Percentiles rank a stretch among this genome's conserved stretches.
These are phyloP conservation scores for Sturnira hondurensis DNA, from an alignment of 2,113 vertebrate species.

Conservation along the genomic window DNA sequence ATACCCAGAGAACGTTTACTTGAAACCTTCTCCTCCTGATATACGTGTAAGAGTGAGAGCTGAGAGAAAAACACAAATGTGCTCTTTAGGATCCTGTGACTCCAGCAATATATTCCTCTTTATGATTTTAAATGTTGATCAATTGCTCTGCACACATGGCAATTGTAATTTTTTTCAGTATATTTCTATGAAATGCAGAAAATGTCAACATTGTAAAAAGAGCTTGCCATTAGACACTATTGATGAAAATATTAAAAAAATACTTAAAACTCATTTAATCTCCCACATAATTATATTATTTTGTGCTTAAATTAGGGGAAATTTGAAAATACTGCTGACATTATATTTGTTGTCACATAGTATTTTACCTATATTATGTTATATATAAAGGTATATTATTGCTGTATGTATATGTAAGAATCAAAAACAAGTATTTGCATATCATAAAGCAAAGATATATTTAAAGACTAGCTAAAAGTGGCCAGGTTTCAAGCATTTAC, in stretches of 20 bases:
- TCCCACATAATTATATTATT: not conserved
- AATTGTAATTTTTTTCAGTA: constrained; percentile 58
- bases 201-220: constrained; percentile 34
- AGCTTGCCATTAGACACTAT: constrained; percentile 39
- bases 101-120: constrained; percentile 41
- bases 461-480: not conserved
- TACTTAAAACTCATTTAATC: constrained; percentile 29
- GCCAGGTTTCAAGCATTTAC: constrained; percentile 74
- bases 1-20: constrained; percentile 57
- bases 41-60: constrained; percentile 38
- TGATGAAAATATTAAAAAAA: not conserved
- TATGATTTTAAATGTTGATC: constrained; percentile 73
- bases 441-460: not conserved
- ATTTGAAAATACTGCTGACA: constrained; percentile 47
- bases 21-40: constrained; percentile 57
- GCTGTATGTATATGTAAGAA: constrained; percentile 26
- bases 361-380: constrained; percentile 42
- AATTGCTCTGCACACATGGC: constrained; percentile 53
- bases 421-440: not conserved
- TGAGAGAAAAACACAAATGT: constrained; percentile 48
- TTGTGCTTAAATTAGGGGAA: not conserved
- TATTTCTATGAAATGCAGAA: constrained; percentile 58
- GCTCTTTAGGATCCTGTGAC: constrained; percentile 63
- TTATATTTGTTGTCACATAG: constrained; percentile 17
- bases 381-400: not conserved